Base-by-base conservation (phyloP, 2,113 vertebrate species). In the Melanotaenia duboulayi region DNA sequence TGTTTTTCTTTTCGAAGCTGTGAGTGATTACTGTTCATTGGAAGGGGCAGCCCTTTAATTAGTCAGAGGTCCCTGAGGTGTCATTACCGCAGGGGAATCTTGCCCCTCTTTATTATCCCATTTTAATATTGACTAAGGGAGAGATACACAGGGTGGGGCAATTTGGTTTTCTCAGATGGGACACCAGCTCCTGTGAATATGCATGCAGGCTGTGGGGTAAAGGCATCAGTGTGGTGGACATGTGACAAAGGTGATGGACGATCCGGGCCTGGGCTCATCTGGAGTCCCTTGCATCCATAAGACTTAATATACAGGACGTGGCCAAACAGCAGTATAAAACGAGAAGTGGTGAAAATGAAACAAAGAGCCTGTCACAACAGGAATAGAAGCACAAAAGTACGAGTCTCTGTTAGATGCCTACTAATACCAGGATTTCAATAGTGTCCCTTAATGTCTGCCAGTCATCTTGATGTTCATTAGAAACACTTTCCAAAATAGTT, bases 101-200 rank as follows among this genome's bases (percentile, higher is more conserved):
- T 82, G 84, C 83, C 90, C 86, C 91, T 94, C 91, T 94, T 94
- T 94, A 94, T 94, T 95, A 94, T 84, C 83, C 87, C 78, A 92
- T 94, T 94, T 93, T 90, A 91, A 93, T 94, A 91, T 90, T 85
- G 86, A 89, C 84, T 65, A 35, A 62, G 73, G 59, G 80, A 90
- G 74, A 78, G 76, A 83, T 78, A 86, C 84, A 78, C 55, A 3
- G 78, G 74, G 64, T 60, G 78, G 81, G 88, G 76, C 65, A 72
- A 85, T 86, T 87, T 80, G 69, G 76, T 82, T 84, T 85, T 74
- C 85, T 87, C 89, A 87, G 85, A 85, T 82, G 80, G 85, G 86
- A 86, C 85, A 92, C 74, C 80, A 81, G 90, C 75, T 87, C 67
- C 44, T 52, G 82, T 89, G 90, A 94, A 94, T 93, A 93, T 94